Base-by-base conservation (phyloP, 2,888 invertebrate genomes). In the Phrixothrix hirtus region DNA sequence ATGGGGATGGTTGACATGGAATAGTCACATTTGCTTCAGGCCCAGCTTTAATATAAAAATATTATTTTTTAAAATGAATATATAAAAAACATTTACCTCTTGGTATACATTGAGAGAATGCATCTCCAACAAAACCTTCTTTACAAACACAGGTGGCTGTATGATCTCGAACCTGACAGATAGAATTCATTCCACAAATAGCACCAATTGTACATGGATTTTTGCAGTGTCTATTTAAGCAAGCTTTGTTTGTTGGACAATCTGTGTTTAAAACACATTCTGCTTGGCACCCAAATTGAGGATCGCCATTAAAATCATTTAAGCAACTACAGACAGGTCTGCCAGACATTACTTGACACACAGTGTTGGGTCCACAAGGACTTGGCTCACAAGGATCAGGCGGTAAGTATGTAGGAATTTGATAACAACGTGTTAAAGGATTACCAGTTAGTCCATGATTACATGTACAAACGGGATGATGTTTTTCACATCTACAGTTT, bases 211-310 rank as follows among this genome's bases (percentile, higher is more conserved):
- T 71, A 68, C 92, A 92, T 13, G 90, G 88, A 75, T 89, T 85
- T 48, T 80, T 74, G 68, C 92, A 91, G 66, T 86, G 85, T 63
- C 83, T 81, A 65, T 89, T 85, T 9, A 89, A 77, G 70, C 93
- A 93, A 10, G 89, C 85, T 71, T 87, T 83, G 61, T 86, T 81
- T 2, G 82, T 75, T 7, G 84, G 79, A 73, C 93, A 93, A 64
- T 92, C 92, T 0, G 90, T 86, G 73, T 92, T 91, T 64, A 88
- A 82, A n/a, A 84, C 79, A 73, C 92, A 90, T 76, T 92, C 90
- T 14, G 89, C 87, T 68, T 82, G 82, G 70, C 86, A 92, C 62
- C 88, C 89, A 41, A 80, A 76, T 58, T 83, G 83, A 1, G 93
- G 92, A 77, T 93, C 87, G 6, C 93, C 93, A 50, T 83, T 75